phyloP scores from a whole-genome alignment of 2,888 invertebrate species.

The Lathronympha strigana region DNA sequence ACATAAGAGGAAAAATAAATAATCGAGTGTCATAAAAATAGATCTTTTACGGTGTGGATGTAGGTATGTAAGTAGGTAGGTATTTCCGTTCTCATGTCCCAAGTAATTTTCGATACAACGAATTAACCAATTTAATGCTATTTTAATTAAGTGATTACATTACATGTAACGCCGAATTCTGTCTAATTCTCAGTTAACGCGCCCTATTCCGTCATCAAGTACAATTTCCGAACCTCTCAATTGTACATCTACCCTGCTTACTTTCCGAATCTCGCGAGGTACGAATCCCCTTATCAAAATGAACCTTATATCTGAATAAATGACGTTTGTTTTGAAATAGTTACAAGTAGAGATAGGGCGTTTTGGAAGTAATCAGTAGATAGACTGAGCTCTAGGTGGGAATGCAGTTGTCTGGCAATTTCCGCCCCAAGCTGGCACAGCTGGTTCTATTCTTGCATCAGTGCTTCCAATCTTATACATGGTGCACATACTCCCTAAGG shows the following conservation, averaged over 20 bases:
- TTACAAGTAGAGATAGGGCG: background rate
- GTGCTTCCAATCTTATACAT: conserved; percentile 42
- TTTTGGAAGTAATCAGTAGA: conserved; percentile 9
- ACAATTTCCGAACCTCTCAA: conserved; percentile 24
- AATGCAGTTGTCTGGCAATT: conserved; percentile 42
- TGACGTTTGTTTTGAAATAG: background rate
- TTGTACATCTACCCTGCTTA: conserved; percentile 12
- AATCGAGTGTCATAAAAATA: too few species aligned
- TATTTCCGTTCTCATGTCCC: too few species aligned
- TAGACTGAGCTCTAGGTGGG: conserved; percentile 32
- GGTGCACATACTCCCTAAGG: conserved; percentile 38
- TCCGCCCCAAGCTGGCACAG: conserved; percentile 37
- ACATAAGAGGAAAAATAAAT: too few species aligned
- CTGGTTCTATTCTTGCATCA: conserved; percentile 40
- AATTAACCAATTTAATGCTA: too few species aligned
- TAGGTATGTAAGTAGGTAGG: too few species aligned
- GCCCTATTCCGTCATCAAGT: conserved; percentile 15
- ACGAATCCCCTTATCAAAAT: background rate
- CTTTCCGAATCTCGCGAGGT: background rate
- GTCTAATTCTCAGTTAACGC: conserved; percentile 6
- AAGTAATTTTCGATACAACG: too few species aligned
- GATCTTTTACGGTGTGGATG: too few species aligned
- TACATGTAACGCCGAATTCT: background rate
- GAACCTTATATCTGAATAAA: background rate
- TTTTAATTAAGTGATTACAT: background rate